Evolutionary conservation across 92 coral and sea anemone species (phyloP), one percentile per base, ranked within the genome.

Genomic region (Porites lobata): DNA sequence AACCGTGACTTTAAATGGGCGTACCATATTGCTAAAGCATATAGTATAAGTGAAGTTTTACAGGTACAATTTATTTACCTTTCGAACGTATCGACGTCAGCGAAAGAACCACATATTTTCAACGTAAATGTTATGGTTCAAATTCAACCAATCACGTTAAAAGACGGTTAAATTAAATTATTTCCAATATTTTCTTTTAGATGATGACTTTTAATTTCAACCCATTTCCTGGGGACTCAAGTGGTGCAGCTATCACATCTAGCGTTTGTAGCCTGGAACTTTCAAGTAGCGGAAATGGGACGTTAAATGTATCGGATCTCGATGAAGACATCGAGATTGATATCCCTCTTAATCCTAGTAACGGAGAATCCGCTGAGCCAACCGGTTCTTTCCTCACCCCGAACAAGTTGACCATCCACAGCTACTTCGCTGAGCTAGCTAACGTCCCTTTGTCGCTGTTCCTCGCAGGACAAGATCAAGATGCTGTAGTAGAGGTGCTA

Each of bases 251-350:
- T 19, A 19, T 74, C 32, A 19, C 18, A 20, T 74, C 78, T 9
- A 74, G 18, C 17, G 78, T 74, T 7, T 50, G 78, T 43, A 74
- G 78, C 32, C 13, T 74, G 18, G 63, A 52, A n/a, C 61, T 74
- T 9, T 15, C 8, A 8, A 21, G 17, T 12, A 43, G 21, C 7
- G 78, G 18, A 9, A 19, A 50, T 17, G 57, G 58, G 17, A 74
- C 38, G 4, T 3, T 74, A 29, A 51, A 74, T 6, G 78, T 74
- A 21, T 20, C 78, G 9, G 8, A 18, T 6, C 78, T 52, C 3
- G 26, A 54, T 18, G 24, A 74, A 6, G 78, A 74, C 78, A 74
- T 74, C 8, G 18, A n/a, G 18, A 15, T 74, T 7, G 53, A 29
- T 0, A 74, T 52, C 20, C 78, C 78, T 9, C 51, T 15, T 12